Evolutionary conservation across 1,140 invertebrate species (phyloP), one percentile per base, ranked within the genome.

Genomic region (Maniola jurtina): DNA sequence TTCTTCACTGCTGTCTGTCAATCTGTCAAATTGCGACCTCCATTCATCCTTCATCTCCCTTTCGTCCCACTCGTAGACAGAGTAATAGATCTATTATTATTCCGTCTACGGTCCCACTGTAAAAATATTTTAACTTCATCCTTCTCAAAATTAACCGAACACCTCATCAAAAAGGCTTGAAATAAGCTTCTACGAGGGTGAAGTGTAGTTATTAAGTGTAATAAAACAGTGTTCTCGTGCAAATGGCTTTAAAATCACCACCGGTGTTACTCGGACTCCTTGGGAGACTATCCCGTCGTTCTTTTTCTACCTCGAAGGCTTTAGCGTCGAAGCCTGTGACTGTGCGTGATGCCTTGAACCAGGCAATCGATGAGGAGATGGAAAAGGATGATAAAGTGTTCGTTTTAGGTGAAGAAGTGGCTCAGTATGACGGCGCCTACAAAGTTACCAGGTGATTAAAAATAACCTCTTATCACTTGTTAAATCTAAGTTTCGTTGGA

Each of bases 351-450:
- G 99, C 99, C 13, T 89, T 99, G 9, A 99, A 99, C 91, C 93
- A 95, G 38, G 99, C 99, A 0, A 92, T 99, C 80, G 98, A 99
- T 86, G 99, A 99, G 88, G 99, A 99, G 92, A 96, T 99, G 93
- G 95, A 96, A 81, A 93, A 95, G 66, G 99, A 99, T 89, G 97
- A 99, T 36, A 94, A 93, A 64, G 98, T 99, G 0, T 99, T 99
- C 88, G 80, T 99, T 15, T 77, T 99, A 48, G 99, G 99, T 40
- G 99, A 99, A 91, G 99, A 99, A 92, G 99, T 99, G 0, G 98
- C 98, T n/a, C 93, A 96, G 89, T 99, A 99, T 80, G 98, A 99
- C 86, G 99, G 99, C 64, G 98, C 98, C 25, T 99, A 99, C 79
- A 99, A 99, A 95, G 95, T 98, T 7, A 89, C 89, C 62, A 90